Percentiles rank a stretch among this genome's conserved stretches.
Evolutionary conservation across 2,797 vertebrate genomes (phyloP).

Genomic region (Rhinatrema bivittatum): DNA sequence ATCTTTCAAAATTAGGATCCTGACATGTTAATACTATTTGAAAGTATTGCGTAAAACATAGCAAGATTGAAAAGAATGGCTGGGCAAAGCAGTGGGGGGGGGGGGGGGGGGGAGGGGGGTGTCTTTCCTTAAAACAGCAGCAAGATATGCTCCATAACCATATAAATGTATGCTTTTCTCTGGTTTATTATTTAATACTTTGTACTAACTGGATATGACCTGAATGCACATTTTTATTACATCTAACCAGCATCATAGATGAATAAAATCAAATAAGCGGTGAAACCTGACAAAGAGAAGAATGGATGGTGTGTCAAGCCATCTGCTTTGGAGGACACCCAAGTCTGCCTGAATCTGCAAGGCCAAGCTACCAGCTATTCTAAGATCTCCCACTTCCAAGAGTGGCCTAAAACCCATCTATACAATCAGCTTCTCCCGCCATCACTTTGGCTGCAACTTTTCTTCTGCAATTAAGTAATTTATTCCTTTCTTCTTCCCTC

Average conservation of each 20-base stretch:
- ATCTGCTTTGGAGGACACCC: conserved; percentile 97
- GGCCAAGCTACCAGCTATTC: conserved; percentile 92
- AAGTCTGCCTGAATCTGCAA: conserved; percentile 83
- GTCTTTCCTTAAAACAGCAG: too few relatives aligned
- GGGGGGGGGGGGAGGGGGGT: too few relatives aligned
- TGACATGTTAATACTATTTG: too few relatives aligned
- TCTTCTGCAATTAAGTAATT: conserved; percentile 99
- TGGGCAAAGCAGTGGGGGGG: too few relatives aligned
- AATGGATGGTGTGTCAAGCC: conserved; percentile 93
- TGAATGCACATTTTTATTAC: conserved; percentile 72
- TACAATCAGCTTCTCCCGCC: conserved; percentile 77
- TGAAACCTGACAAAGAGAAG: conserved; percentile 93
- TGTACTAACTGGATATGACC: conserved; percentile 66
- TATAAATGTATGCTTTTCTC: too few relatives aligned
- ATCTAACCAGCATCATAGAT: conserved; percentile 76
- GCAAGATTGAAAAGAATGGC: too few relatives aligned
- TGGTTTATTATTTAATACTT: too few relatives aligned
- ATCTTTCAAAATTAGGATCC: too few relatives aligned
- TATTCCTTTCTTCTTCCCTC: conserved; percentile 97
- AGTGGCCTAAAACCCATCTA: conserved; percentile 83
- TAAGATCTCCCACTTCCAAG: conserved; percentile 92
- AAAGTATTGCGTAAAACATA: too few relatives aligned
- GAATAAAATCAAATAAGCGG: conserved; percentile 86
- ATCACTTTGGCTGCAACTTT: conserved; percentile 90
- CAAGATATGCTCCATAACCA: too few relatives aligned